These are phyloP conservation scores for Drosophila prolongata DNA, from an alignment of 2,888 invertebrate genomes.

Conservation along the genomic window DNA sequence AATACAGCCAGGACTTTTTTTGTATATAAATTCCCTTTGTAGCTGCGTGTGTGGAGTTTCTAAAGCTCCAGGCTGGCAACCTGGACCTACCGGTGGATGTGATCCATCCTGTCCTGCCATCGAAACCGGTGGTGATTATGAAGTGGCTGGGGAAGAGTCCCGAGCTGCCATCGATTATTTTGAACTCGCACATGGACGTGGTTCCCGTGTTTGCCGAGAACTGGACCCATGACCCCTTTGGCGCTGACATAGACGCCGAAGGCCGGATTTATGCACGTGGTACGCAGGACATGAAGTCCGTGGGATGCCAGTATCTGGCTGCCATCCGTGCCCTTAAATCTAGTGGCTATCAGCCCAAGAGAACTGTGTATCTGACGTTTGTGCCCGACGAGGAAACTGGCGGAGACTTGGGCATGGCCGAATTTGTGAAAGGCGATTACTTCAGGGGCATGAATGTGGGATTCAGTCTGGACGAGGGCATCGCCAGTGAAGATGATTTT, in stretches of 20 bases:
- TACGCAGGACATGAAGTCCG: conserved; percentile 92
- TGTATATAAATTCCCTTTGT: neutral
- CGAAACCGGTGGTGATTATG: conserved; percentile 91
- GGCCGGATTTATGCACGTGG: conserved; percentile 92
- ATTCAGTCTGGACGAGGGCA: conserved; percentile 92
- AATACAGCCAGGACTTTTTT: neutral
- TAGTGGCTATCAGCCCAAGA: conserved; percentile 85
- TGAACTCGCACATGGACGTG: conserved; percentile 98
- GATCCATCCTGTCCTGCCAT: conserved; percentile 85
- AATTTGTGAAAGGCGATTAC: conserved; percentile 88
- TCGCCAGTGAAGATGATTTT: conserved; percentile 88
- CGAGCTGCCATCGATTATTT: conserved; percentile 89
- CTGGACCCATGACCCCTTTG: conserved; percentile 96
- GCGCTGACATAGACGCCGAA: conserved; percentile 92
- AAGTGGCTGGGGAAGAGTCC: conserved; percentile 91
- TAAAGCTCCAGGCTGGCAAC: conserved; percentile 88
- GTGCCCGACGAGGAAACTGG: conserved; percentile 91
- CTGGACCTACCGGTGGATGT: conserved; percentile 88
- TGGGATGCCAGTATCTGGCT: conserved; percentile 91
- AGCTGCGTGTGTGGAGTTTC: conserved; percentile 88
- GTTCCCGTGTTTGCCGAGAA: conserved; percentile 94
- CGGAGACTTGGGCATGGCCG: conserved; percentile 89
- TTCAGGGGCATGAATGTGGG: conserved; percentile 90
- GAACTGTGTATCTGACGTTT: conserved; percentile 90
- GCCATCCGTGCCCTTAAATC: conserved; percentile 88